These are phyloP conservation scores for Hypothenemus hampei DNA, from an alignment of 1,140 invertebrate species.

Conservation along the genomic window DNA sequence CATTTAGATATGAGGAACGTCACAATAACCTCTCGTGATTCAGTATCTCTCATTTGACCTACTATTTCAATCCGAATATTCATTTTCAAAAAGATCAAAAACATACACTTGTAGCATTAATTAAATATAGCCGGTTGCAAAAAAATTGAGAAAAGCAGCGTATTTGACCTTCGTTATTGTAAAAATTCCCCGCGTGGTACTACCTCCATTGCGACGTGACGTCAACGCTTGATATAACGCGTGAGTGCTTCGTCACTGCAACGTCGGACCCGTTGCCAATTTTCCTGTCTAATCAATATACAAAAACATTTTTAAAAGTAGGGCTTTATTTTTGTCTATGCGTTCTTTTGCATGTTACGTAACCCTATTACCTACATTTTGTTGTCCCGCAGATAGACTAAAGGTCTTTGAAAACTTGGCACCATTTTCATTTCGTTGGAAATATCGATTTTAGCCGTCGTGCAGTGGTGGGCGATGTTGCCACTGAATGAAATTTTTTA, in stretches of 20 bases:
- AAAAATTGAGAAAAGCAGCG: no score
- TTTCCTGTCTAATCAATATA: neutral
- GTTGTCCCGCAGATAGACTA: neutral
- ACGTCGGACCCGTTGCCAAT: neutral
- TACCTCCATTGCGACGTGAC: neutral
- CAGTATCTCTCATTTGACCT: no score
- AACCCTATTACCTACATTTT: conserved; percentile 1
- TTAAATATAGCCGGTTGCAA: no score
- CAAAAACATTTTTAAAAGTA: no score
- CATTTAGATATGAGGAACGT: no score
- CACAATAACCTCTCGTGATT: no score
- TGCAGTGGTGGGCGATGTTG: no score
- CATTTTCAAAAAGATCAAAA: no score
- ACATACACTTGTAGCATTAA: no score
- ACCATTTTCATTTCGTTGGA: conserved; percentile 2
- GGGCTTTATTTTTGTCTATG: neutral
- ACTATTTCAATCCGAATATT: no score
- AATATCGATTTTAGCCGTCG: no score
- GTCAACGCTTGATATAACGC: neutral
- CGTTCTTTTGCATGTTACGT: neutral
- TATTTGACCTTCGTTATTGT: conserved; percentile 2
- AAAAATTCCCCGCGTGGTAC: conserved; percentile 2
- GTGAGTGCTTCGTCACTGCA: conserved; percentile 1
- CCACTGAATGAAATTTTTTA: no score
- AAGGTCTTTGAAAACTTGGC: conserved; percentile 19